phyloP scores from a whole-genome alignment of 1,140 invertebrate species.

The Rhagoletis pomonella region DNA sequence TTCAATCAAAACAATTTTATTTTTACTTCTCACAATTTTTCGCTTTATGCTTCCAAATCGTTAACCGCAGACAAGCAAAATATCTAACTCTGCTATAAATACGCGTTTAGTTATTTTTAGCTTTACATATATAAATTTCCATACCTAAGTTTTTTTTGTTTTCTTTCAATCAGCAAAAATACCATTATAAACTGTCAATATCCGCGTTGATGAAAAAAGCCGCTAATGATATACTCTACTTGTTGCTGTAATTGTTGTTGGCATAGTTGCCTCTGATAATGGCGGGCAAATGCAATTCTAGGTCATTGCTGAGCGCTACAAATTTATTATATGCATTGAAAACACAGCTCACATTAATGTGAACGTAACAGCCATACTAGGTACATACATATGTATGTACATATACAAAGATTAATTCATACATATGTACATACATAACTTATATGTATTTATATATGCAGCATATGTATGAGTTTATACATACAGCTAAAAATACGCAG shows the following conservation, averaged over 20 bases:
- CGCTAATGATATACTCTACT: not conserved
- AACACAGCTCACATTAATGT: not conserved
- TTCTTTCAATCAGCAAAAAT: not conserved
- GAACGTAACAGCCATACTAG: not conserved
- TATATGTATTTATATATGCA: no score
- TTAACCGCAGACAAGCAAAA: no score
- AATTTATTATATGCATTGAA: constrained; percentile 30
- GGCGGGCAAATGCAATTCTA: not conserved
- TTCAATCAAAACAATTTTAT: no score
- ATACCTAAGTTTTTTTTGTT: not conserved
- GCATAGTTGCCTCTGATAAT: not conserved
- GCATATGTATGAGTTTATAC: no score
- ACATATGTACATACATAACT: not conserved
- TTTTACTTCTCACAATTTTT: no score
- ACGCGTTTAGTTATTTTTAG: no score
- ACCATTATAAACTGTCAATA: not conserved
- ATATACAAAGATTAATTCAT: no score
- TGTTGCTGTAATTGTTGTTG: not conserved
- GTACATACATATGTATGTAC: no score
- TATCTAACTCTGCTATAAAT: no score
- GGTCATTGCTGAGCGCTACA: constrained; percentile 30
- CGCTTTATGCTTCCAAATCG: no score
- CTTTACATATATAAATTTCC: no score
- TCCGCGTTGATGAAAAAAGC: constrained; percentile 1
- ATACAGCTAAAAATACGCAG: not conserved